phyloP scores from a whole-genome alignment of 2,888 invertebrate species.

The Drosophila crucigera region DNA sequence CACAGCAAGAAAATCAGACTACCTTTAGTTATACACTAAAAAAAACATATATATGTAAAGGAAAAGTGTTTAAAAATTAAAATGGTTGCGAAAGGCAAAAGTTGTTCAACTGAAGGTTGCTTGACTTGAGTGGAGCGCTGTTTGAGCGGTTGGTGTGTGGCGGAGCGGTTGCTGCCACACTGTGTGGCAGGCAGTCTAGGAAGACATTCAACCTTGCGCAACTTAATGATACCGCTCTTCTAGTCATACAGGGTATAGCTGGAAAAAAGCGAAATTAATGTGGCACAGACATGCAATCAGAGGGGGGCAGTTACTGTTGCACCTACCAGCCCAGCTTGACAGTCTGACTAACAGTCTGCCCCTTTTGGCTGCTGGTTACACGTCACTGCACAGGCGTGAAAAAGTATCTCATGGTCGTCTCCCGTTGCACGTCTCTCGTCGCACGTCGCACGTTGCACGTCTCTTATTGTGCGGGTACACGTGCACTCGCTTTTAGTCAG shows the following conservation, averaged over 20 bases:
- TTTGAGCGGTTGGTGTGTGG: neutral
- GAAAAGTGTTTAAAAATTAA: constrained; percentile 1
- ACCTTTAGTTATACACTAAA: neutral
- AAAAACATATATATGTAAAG: neutral
- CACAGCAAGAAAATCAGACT: neutral
- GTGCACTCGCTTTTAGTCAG: constrained; percentile 33
- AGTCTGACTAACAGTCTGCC: constrained; percentile 3
- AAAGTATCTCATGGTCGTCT: constrained; percentile 40
- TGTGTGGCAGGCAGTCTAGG: neutral
- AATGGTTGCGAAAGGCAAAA: neutral
- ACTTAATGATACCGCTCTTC: neutral
- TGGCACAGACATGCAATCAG: constrained; percentile 61
- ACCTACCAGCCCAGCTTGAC: neutral
- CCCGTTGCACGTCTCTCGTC: neutral
- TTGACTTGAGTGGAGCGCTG: neutral
- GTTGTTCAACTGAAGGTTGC: neutral
- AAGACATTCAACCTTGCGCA: neutral
- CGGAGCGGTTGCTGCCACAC: neutral
- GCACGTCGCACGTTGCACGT: neutral
- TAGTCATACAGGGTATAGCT: neutral
- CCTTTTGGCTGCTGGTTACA: constrained; percentile 13
- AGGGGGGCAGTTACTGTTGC: constrained; percentile 10
- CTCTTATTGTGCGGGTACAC: constrained; percentile 36
- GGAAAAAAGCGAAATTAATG: constrained; percentile 45
- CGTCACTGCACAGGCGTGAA: constrained; percentile 64